phyloP scores from a whole-genome alignment of 2,797 vertebrate genomes.

The Podarcis lilfordi region DNA sequence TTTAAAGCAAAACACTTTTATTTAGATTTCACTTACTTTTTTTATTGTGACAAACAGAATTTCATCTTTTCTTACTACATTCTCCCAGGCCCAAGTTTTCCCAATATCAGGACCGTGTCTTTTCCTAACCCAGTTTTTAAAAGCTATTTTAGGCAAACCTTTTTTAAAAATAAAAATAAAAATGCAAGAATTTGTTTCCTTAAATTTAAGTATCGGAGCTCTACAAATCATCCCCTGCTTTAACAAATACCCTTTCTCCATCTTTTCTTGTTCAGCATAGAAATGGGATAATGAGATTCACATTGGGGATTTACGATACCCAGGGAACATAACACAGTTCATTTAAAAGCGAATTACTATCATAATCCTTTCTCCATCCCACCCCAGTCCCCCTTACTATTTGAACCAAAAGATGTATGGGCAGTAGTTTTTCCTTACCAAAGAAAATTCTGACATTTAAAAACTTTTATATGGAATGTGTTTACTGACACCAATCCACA shows the following conservation, averaged over 20 bases:
- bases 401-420: background rate
- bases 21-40: background rate
- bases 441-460: background rate
- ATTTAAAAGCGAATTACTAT: background rate
- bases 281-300: background rate
- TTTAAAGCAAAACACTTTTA: slow-evolving; percentile 17
- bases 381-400: background rate
- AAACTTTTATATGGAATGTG: background rate
- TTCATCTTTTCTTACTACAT: background rate
- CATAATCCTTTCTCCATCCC: no score
- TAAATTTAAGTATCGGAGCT: background rate
- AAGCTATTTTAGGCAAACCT: background rate
- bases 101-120: background rate
- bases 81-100: background rate
- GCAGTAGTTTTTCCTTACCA: background rate
- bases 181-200: no score
- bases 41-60: background rate
- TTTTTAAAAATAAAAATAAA: no score
- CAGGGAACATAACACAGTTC: background rate
- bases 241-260: background rate
- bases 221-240: background rate
- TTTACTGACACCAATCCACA: background rate
- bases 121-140: background rate
- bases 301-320: background rate
- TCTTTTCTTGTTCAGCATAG: background rate